Base-by-base conservation (phyloP, 2,888 invertebrate species). In the Andrena minutula region DNA sequence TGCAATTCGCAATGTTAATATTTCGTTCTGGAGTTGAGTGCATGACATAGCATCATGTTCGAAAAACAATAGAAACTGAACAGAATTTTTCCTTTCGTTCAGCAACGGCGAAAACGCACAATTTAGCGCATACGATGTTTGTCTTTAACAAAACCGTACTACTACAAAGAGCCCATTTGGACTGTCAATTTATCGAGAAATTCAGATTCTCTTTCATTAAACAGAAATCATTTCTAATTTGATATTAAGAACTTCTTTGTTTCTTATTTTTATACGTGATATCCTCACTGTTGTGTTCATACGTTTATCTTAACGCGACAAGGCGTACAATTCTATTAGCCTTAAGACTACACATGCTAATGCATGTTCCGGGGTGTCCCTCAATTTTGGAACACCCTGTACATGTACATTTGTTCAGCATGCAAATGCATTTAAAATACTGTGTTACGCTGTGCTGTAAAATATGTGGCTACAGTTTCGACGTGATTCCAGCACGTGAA, bases 401-500 rank as follows among this genome's bases (percentile, higher is more conserved):
- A 23, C 10, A 53, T 53, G 20, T 20, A 53, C n/a, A 56, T n/a
- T 12, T 12, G 10, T 8, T 71, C 20, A 35, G 53, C 23, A 30
- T 63, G 63, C 41, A 30, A 23, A 41, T 61, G 23, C 30, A 41
- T 60, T 23, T 49, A 49, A 6, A n/a, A 12, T 41, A 56, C 23
- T 41, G 10, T 53, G 8, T 10, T 71, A 75, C 6, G 4, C 28
- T 35, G 5, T 53, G 28, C 10, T 12, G 16, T 16, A 16, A 65
- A 41, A 41, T 1, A 63, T 4, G 53, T 63, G 28, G 16, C 28
- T 16, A 10, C 51, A 41, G 60, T 16, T 51, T 61, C 2, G 10
- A 41, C 5, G 51, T 61, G 61, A 26, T 63, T 70, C 35, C 8
- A 30, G 28, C 61, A 20, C 26, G 4, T 49, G 28, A 75, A 32